Evolutionary conservation across 2,113 vertebrate genomes (phyloP), one percentile per base, ranked within the genome.

Genomic region (Hirundichthys speculiger): DNA sequence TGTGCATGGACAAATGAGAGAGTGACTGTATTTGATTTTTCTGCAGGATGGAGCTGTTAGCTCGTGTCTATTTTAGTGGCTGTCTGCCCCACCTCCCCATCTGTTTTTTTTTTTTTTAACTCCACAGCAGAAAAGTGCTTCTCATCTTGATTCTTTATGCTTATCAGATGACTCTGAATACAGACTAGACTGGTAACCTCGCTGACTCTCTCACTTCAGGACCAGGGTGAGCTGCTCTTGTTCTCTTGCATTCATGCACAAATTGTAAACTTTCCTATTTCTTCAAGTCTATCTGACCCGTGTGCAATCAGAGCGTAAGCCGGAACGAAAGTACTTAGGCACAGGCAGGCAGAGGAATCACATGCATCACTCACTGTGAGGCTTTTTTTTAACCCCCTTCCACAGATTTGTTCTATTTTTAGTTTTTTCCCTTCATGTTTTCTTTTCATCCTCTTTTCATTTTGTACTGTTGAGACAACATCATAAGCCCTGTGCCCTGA

Each of bases 151-250:
- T 67, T 34, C 38, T 54, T 52, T 62, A 2, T 38, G 10, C 51
- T 50, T 22, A 25, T 43, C 9, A 1, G 39, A 9, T 18, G 49
- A 46, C 60, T 39, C 43, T 52, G 57, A 62, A 47, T 50, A 42
- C n/a, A 34, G 42, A 49, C 25, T 71, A 60, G 65, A 49, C 40
- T 47, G 62, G 15, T 69, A 52, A 72, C 71, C 50, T 59, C 21
- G 52, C 18, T 73, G 61, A 73, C 27, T 66, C 27, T 38, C 51
- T 67, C 22, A 41, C 43, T 75, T 65, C 69, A 80, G 73, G 54
- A 83, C 73, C 55, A 73, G 20, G 74, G 79, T 81, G 75, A 84
- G 84, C 79, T 4, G 21, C 65, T 57, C 38, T 34, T 18, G 5
- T 54, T 75, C 42, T 72, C 52, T 66, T 4, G 15, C 57, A 62